Conservation (phyloP, 2,888 invertebrate genomes). For the Loripinus fragilis region DNA sequence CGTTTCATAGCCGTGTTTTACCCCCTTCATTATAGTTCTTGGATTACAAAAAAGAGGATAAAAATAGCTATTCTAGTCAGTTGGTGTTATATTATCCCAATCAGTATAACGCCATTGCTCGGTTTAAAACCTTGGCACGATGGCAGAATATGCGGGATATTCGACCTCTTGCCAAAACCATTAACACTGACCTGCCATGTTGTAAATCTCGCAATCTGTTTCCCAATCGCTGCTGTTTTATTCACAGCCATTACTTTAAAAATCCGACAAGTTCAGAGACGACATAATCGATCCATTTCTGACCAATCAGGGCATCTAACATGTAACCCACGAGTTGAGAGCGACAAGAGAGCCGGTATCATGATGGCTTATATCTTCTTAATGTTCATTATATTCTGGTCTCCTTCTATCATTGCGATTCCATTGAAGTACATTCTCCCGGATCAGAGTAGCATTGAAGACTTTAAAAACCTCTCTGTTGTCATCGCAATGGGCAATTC, state of each 20-base stretch:
- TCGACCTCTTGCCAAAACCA: neutral
- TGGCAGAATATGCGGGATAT: neutral
- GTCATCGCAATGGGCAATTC: constrained; percentile 51
- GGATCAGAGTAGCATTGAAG: constrained; percentile 33
- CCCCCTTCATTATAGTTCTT: constrained; percentile 52
- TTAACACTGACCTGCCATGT: neutral
- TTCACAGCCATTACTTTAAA: neutral
- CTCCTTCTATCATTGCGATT: constrained; percentile 40
- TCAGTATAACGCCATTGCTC: constrained; percentile 22
- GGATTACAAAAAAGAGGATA: constrained; percentile 50
- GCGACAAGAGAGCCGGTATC: constrained; percentile 43
- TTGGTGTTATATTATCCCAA: constrained; percentile 54
- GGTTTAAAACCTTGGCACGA: neutral
- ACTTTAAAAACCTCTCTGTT: constrained; percentile 42
- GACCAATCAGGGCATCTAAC: neutral
- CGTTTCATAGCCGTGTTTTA: constrained; percentile 63
- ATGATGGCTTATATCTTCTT: constrained; percentile 52
- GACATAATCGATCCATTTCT: neutral
- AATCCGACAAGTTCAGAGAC: neutral
- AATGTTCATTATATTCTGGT: constrained; percentile 52
- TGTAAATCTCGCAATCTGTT: neutral
- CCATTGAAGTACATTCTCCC: constrained; percentile 44
- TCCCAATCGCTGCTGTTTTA: neutral
- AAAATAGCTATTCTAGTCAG: constrained; percentile 37
- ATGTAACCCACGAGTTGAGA: constrained; percentile 23